Base-by-base conservation (phyloP, 2,888 invertebrate species). In the Desoria tigrina region DNA sequence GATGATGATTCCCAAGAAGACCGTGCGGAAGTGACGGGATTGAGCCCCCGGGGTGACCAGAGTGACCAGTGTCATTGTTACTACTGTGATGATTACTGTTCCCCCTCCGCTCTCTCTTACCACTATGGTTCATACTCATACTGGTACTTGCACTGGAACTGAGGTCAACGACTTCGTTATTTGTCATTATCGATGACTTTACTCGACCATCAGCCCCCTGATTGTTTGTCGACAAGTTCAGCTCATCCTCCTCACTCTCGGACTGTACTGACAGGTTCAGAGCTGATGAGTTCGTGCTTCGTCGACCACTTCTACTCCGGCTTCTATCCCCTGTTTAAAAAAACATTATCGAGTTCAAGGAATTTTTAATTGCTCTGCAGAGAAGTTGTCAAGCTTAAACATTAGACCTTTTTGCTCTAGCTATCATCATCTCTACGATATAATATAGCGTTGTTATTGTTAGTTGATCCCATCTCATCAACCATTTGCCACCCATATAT, bases 281-380 rank as follows among this genome's bases (percentile, higher is more conserved):
- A 24, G 56, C 56, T 23, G 56, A 57, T 39, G 56, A 57, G 21
- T 57, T 57, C 32, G 56, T 57, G 32, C 56, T 57, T 18, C 56
- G 56, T n/a, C 56, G 56, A 42, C 56, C 37, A 14, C 18, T 42
- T 37, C 57, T 39, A 28, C 49, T 58, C 27, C 63, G 49, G 37
- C 65, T 65, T 42, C 66, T 63, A 37, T 63, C 63, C n/a, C 66
- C 63, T 60, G 49, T 51, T 27, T 23, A 24, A 23, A 24, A 24
- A 24, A 26, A 2, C 7, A 51, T 23, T 3, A 18, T 16, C 32
- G 16, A 21, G 26, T 24, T 51, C 18, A 21, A 51, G 11, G 24
- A 14, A 26, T 21, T 51, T 51, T 51, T 51, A 45, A 45, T 21
- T 21, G 45, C 45, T 21, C 11, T 39, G 39, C 39, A 14, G 9